Percentiles rank a stretch among this genome's conserved stretches.
Conservation (phyloP, 2,113 vertebrate species). For the Pseudonaja textilis region DNA sequence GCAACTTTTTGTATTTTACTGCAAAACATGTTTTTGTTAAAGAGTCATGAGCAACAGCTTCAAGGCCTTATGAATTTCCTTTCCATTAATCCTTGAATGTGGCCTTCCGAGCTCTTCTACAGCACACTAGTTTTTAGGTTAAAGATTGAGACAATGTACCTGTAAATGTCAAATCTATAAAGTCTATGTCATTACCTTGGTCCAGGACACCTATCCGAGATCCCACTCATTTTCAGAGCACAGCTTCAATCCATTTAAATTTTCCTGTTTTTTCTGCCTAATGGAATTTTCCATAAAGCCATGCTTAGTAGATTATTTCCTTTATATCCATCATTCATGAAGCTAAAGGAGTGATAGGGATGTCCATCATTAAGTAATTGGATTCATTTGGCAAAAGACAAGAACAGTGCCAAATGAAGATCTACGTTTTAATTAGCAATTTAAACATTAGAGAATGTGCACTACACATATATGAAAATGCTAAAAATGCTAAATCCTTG, state of each 20-base stretch:
- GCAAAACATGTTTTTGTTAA: constrained; percentile 8
- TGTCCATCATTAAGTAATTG: not conserved
- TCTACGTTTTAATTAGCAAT: not conserved
- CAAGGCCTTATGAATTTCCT: no score
- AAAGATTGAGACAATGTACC: not conserved
- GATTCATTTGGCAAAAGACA: not conserved
- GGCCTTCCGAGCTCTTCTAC: not conserved
- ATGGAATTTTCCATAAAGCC: not conserved
- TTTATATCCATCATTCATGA: not conserved
- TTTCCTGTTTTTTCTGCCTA: not conserved
- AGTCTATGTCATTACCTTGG: not conserved
- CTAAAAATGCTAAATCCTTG: not conserved
- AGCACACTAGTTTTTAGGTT: not conserved
- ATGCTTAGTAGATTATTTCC: not conserved
- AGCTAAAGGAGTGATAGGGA: not conserved
- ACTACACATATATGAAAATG: not conserved
- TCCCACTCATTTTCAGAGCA: not conserved
- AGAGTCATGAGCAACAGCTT: no score
- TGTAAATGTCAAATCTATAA: no score
- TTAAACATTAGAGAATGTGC: not conserved
- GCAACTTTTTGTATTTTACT: constrained; percentile 12
- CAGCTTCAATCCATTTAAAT: not conserved
- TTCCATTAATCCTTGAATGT: no score
- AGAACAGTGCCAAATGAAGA: not conserved
- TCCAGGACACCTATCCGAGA: not conserved